Percentiles rank a stretch among this genome's conserved stretches.
Evolutionary conservation across 2,113 vertebrate genomes (phyloP).

Genomic region (Acrocephalus arundinaceus): DNA sequence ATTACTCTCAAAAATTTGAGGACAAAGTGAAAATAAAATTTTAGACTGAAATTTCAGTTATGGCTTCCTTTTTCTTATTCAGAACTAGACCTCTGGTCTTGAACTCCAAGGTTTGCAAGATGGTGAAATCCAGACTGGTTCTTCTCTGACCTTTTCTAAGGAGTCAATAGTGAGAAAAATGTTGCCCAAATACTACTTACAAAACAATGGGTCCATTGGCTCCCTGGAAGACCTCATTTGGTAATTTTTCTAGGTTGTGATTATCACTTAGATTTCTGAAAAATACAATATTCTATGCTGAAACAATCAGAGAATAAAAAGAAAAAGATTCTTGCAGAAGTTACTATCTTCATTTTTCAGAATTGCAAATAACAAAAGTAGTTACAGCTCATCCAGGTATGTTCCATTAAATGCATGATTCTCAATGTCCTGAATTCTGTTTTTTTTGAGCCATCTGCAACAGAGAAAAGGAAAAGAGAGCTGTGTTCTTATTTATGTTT

Average conservation of each 20-base stretch:
- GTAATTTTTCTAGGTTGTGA: slow-evolving; percentile 83
- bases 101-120: neutral
- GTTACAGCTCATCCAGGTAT: slow-evolving; percentile 87
- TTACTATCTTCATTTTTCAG: slow-evolving; percentile 23
- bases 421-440: slow-evolving; percentile 89
- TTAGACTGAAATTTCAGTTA: neutral
- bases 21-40: neutral
- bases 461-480: neutral
- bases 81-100: neutral
- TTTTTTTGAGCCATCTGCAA: slow-evolving; percentile 90
- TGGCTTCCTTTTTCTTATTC: neutral
- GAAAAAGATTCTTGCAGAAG: neutral
- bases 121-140: neutral
- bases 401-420: slow-evolving; percentile 92
- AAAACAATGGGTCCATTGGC: slow-evolving; percentile 85
- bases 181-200: slow-evolving; percentile 81
- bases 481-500: neutral
- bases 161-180: neutral
- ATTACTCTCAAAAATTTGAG: neutral
- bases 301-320: neutral
- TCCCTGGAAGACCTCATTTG: slow-evolving; percentile 86
- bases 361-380: slow-evolving; percentile 42
- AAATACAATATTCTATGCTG: neutral
- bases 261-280: slow-evolving; percentile 88
- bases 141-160: neutral